phyloP scores from a whole-genome alignment of 2,797 vertebrate genomes.

The Coranthus polyacanthus region DNA sequence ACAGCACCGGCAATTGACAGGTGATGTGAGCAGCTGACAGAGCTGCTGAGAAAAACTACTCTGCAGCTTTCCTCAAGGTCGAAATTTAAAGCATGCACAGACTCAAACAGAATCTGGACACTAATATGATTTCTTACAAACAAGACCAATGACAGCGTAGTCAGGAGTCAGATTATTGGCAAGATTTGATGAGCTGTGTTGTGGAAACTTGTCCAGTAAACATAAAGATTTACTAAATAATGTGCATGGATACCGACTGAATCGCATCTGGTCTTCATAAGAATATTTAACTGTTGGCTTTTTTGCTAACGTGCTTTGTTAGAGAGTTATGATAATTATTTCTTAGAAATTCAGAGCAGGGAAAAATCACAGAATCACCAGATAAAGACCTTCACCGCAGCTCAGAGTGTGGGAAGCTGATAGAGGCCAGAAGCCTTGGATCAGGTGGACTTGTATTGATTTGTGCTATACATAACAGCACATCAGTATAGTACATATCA shows the following conservation, averaged over 20 bases:
- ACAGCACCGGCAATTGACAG: slow-evolving; percentile 61
- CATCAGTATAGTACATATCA: slow-evolving; percentile 7
- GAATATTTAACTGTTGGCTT: slow-evolving; percentile 69
- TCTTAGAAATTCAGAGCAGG: slow-evolving; percentile 71
- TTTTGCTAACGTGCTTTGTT: slow-evolving; percentile 68
- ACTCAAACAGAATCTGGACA: slow-evolving; percentile 30
- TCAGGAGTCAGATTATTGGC: slow-evolving; percentile 51
- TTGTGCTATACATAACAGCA: slow-evolving; percentile 19
- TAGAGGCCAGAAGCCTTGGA: slow-evolving; percentile 42
- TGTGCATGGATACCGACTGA: slow-evolving; percentile 57
- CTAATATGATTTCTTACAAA: slow-evolving; percentile 39
- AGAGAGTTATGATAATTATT: slow-evolving; percentile 78
- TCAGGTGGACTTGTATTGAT: slow-evolving; percentile 39
- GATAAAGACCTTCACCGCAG: slow-evolving; percentile 67
- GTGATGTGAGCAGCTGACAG: slow-evolving; percentile 66
- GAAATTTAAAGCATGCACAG: slow-evolving; percentile 41
- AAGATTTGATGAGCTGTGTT: slow-evolving; percentile 43
- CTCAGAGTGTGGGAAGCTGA: slow-evolving; percentile 49
- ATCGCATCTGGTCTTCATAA: slow-evolving; percentile 79
- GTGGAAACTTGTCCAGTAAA: slow-evolving; percentile 41
- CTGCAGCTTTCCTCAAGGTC: slow-evolving; percentile 33
- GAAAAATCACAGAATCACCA: slow-evolving; percentile 55
- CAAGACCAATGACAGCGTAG: slow-evolving; percentile 10
- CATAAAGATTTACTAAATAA: slow-evolving; percentile 66
- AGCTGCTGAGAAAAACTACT: slow-evolving; percentile 59